Conservation (phyloP, 2,888 invertebrate species). For the Eumacrocentrus americanus region DNA sequence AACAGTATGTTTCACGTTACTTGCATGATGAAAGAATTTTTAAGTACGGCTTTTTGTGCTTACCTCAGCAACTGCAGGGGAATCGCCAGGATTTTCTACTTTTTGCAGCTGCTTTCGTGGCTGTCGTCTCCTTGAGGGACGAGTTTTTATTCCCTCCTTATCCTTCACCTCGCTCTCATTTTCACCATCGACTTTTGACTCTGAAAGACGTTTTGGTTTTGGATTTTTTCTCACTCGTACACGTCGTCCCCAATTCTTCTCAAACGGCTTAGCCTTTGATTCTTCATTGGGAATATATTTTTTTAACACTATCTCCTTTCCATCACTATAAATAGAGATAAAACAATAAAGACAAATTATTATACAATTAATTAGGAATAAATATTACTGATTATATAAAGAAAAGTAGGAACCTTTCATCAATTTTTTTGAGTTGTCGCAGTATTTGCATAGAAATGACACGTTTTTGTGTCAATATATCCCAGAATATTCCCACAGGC, state of each 20-base stretch:
- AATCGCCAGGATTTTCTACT: constrained; percentile 47
- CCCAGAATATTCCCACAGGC: constrained; percentile 82
- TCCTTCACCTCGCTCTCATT: constrained; percentile 28
- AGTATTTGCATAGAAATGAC: constrained; percentile 77
- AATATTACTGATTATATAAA: constrained; percentile 14
- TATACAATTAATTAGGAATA: not conserved
- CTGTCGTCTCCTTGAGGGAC: constrained; percentile 38
- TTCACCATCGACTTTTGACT: constrained; percentile 23
- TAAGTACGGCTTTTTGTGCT: constrained; percentile 11
- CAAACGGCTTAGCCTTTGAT: constrained; percentile 53
- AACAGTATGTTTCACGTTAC: too few relatives aligned
- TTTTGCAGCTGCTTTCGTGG: constrained; percentile 47
- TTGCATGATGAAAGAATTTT: too few relatives aligned
- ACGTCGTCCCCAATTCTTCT: constrained; percentile 33
- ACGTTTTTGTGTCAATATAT: constrained; percentile 74
- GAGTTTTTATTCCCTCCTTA: constrained; percentile 30
- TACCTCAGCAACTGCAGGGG: constrained; percentile 41
- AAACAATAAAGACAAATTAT: constrained; percentile 27
- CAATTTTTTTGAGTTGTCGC: constrained; percentile 71
- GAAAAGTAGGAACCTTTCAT: constrained; percentile 67
- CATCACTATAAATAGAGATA: too few relatives aligned
- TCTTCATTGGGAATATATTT: constrained; percentile 74
- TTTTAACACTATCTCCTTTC: constrained; percentile 69
- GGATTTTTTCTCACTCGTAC: constrained; percentile 29
- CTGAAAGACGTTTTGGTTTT: constrained; percentile 23